phyloP scores from a whole-genome alignment of 2,888 invertebrate species.

The Augiades crinisus region DNA sequence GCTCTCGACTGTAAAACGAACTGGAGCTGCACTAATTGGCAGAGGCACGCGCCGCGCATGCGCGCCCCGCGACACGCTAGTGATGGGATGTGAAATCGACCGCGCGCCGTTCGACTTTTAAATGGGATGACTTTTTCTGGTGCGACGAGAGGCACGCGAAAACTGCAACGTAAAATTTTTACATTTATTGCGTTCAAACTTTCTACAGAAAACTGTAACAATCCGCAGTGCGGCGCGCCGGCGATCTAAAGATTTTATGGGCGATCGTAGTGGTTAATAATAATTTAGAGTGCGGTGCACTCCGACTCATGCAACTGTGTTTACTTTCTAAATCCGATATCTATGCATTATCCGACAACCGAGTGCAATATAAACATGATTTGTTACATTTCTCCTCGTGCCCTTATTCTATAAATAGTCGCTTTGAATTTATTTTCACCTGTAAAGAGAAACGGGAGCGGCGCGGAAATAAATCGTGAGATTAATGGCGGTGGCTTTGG shows the following conservation, averaged over 20 bases:
- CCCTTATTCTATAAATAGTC: slow-evolving; percentile 52
- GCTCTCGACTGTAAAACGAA: slow-evolving; percentile 71
- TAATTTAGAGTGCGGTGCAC: slow-evolving; percentile 36
- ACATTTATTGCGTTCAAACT: slow-evolving; percentile 56
- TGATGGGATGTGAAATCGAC: slow-evolving; percentile 78
- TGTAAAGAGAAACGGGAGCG: slow-evolving; percentile 60
- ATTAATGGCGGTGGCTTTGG: slow-evolving; percentile 52
- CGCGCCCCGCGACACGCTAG: slow-evolving; percentile 63
- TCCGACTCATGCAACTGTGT: slow-evolving; percentile 33
- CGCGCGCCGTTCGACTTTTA: slow-evolving; percentile 59
- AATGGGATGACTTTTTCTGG: slow-evolving; percentile 66
- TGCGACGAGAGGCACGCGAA: slow-evolving; percentile 51
- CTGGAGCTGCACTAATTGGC: slow-evolving; percentile 80
- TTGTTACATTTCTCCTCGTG: slow-evolving; percentile 56
- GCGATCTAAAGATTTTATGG: slow-evolving; percentile 7
- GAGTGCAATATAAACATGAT: slow-evolving; percentile 45
- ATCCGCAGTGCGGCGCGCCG: slow-evolving; percentile 5
- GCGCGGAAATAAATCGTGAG: slow-evolving; percentile 61
- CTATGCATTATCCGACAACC: slow-evolving; percentile 39
- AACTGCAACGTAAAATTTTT: slow-evolving; percentile 49
- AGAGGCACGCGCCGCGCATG: slow-evolving; percentile 73
- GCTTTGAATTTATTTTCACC: slow-evolving; percentile 56
- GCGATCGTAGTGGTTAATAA: slow-evolving; percentile 16
- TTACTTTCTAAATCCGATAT: slow-evolving; percentile 42
- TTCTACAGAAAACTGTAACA: slow-evolving; percentile 48